These are phyloP conservation scores for Callosobruchus maculatus DNA, from an alignment of 2,888 invertebrate species.

Conservation along the genomic window DNA sequence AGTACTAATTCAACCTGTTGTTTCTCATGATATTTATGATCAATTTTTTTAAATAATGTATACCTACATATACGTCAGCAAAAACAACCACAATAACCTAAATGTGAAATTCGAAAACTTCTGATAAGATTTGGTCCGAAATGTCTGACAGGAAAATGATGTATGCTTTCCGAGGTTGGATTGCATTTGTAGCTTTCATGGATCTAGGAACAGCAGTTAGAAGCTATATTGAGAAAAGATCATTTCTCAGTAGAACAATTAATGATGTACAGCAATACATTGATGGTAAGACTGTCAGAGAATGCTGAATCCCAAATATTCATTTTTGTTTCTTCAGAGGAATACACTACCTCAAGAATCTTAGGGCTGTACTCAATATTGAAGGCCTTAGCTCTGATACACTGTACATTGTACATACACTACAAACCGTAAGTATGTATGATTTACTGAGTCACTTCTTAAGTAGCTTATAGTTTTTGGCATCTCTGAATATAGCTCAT, in stretches of 20 bases:
- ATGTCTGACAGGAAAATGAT: conserved; percentile 62
- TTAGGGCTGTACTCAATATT: conserved; percentile 74
- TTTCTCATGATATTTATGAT: too few relatives aligned
- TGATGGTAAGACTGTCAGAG: conserved; percentile 51
- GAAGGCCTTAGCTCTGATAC: conserved; percentile 72
- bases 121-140: too few relatives aligned
- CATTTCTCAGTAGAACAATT: conserved; percentile 62
- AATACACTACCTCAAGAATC: conserved; percentile 69
- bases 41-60: too few relatives aligned
- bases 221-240: conserved; percentile 75
- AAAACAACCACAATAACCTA: too few relatives aligned
- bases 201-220: conserved; percentile 76
- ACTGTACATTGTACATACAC: conserved; percentile 79
- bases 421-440: conserved; percentile 78
- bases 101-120: too few relatives aligned
- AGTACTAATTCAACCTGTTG: too few relatives aligned
- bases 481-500: too few relatives aligned
- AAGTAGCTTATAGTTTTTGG: too few relatives aligned
- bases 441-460: too few relatives aligned
- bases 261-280: conserved; percentile 58
- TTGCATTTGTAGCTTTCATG: conserved; percentile 83
- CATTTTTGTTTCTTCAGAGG: conserved; percentile 53
- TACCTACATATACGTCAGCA: too few relatives aligned
- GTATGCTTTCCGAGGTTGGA: conserved; percentile 81
- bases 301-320: conserved; percentile 9